A percentile compares a stretch with the other conserved stretches of the same genome.
These are phyloP conservation scores for Ericerus pela DNA, from an alignment of 1,140 invertebrate species.

Conservation along the genomic window DNA sequence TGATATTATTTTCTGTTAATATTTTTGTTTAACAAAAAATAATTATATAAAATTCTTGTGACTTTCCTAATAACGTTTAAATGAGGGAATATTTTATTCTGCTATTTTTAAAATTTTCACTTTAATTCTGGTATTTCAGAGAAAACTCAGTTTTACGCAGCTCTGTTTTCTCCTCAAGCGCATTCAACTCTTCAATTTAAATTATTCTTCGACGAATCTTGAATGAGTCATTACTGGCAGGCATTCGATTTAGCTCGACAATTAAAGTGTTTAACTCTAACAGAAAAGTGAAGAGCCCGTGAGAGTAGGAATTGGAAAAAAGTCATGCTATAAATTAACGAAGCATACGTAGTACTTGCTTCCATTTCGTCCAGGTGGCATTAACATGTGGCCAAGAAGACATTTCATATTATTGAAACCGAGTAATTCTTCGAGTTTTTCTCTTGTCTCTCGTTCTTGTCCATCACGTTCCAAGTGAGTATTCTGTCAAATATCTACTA, in stretches of 20 bases:
- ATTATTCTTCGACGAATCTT: background rate
- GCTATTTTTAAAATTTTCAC: too few species aligned
- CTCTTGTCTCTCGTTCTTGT: background rate
- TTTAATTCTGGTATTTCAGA: too few species aligned
- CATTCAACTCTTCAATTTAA: background rate
- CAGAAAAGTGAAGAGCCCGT: background rate
- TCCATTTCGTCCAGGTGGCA: background rate
- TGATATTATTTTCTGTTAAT: too few species aligned
- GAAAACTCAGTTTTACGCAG: background rate
- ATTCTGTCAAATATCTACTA: constrained; percentile 5
- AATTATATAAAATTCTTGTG: too few species aligned
- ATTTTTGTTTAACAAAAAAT: too few species aligned
- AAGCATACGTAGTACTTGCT: background rate
- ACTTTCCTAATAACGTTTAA: too few species aligned
- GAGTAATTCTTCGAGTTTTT: background rate
- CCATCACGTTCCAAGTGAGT: background rate
- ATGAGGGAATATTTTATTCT: too few species aligned
- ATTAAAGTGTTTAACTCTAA: background rate
- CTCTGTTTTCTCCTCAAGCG: background rate
- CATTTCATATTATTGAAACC: background rate
- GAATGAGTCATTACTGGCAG: background rate
- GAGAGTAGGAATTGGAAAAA: background rate
- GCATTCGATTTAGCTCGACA: background rate
- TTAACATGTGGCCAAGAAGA: background rate
- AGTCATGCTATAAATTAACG: too few species aligned